phyloP scores from a whole-genome alignment of 2,113 vertebrate species.

The Cyprinodon brontotheroides region DNA sequence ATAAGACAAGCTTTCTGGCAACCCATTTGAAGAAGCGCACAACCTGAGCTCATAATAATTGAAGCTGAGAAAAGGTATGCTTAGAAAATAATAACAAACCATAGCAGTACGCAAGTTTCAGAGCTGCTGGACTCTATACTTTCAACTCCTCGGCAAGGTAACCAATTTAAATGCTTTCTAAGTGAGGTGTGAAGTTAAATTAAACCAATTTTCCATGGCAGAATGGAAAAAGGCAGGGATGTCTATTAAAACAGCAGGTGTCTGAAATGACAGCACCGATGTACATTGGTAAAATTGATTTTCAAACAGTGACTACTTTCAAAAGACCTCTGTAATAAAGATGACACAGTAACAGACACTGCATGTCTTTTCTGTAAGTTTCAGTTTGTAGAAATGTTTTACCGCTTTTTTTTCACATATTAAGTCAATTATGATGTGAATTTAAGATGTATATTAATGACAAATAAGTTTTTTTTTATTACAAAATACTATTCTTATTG shows the following conservation, averaged over 20 bases:
- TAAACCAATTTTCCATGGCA: constrained; percentile 6
- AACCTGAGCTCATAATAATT: neutral
- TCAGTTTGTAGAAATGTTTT: too few species aligned
- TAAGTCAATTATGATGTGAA: too few species aligned
- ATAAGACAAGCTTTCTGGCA: neutral
- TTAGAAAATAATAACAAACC: constrained; percentile 1
- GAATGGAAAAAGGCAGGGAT: constrained; percentile 6
- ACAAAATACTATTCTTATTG: too few species aligned
- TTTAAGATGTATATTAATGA: too few species aligned
- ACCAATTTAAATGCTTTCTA: constrained; percentile 3
- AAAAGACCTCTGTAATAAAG: neutral
- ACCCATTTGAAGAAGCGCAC: neutral
- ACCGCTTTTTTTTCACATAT: too few species aligned
- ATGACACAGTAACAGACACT: too few species aligned
- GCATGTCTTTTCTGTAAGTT: too few species aligned
- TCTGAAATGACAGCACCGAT: constrained; percentile 8
- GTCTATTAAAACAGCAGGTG: constrained; percentile 10
- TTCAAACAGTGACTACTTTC: neutral
- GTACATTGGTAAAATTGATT: constrained; percentile 8
- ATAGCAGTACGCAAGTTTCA: neutral
- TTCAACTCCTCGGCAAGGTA: constrained; percentile 12
- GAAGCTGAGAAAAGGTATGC: neutral
- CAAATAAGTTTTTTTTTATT: too few species aligned
- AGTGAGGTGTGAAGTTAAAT: constrained; percentile 18
- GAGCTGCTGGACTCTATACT: constrained; percentile 8